Percentiles rank a stretch among this genome's conserved stretches.
These are phyloP conservation scores for Thymelicus acteon DNA, from an alignment of 2,888 invertebrate genomes.

Conservation along the genomic window DNA sequence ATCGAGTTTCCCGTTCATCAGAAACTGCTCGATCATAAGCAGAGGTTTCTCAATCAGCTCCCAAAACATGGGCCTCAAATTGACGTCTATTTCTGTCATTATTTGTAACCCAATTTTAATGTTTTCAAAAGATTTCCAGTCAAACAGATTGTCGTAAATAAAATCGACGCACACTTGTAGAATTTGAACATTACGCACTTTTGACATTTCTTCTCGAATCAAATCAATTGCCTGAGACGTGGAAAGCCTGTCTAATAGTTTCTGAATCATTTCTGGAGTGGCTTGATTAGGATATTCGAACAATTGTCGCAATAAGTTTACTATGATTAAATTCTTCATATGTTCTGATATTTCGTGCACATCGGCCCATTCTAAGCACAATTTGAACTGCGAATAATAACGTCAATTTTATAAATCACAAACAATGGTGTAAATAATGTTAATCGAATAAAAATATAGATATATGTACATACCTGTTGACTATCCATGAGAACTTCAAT, in stretches of 20 bases:
- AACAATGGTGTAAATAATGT: not conserved
- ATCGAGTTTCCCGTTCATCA: constrained; percentile 94
- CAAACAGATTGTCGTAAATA: constrained; percentile 80
- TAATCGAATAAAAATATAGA: not conserved
- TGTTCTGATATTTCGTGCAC: constrained; percentile 85
- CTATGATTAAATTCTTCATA: constrained; percentile 81
- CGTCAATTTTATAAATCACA: not conserved
- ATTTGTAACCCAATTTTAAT: constrained; percentile 88
- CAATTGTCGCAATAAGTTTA: constrained; percentile 82
- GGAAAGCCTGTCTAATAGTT: constrained; percentile 86
- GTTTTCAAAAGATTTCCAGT: constrained; percentile 83
- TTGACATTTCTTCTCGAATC: constrained; percentile 86
- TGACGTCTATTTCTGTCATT: constrained; percentile 84
- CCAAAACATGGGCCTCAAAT: constrained; percentile 86
- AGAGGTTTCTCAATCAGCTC: constrained; percentile 88
- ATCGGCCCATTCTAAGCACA: constrained; percentile 89
- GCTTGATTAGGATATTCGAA: constrained; percentile 81
- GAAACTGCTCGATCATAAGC: constrained; percentile 91
- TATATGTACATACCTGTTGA: constrained; percentile 70
- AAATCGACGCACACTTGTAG: constrained; percentile 87
- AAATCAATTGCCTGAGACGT: constrained; percentile 84
- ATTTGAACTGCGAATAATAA: constrained; percentile 80
- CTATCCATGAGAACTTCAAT: constrained; percentile 83
- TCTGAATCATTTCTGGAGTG: constrained; percentile 72
- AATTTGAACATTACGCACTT: constrained; percentile 86